These are phyloP conservation scores for Platysternon megacephalum DNA, from an alignment of 2,113 vertebrate species.

Conservation along the genomic window DNA sequence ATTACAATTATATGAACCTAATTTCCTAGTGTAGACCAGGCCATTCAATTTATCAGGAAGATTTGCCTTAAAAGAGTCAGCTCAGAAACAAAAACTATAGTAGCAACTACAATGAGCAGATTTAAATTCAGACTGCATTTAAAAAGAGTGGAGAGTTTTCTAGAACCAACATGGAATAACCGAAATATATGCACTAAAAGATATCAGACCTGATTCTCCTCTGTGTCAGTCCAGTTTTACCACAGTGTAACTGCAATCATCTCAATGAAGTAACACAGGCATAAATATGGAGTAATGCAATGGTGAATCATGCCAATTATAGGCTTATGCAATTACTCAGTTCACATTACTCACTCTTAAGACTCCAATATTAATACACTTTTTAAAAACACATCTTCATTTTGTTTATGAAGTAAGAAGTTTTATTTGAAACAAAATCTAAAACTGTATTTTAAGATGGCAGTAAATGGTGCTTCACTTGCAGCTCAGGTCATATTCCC, in stretches of 20 bases:
- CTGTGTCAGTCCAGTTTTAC: not conserved
- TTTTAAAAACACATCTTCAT: too few relatives aligned
- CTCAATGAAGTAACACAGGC: not conserved
- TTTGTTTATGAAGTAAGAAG: too few relatives aligned
- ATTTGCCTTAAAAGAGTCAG: not conserved
- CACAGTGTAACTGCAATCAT: not conserved
- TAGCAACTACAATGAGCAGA: not conserved
- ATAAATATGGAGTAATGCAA: not conserved
- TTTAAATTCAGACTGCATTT: not conserved
- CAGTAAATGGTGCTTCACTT: too few relatives aligned
- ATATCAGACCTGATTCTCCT: not conserved
- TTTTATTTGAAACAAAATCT: too few relatives aligned
- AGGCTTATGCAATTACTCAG: not conserved
- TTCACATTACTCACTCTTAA: not conserved
- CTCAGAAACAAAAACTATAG: not conserved
- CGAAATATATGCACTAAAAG: not conserved
- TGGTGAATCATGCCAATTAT: not conserved
- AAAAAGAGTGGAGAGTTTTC: not conserved
- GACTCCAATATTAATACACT: too few relatives aligned
- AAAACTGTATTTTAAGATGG: too few relatives aligned
- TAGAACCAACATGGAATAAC: not conserved
- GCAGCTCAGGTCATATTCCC: too few relatives aligned
- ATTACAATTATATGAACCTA: not conserved
- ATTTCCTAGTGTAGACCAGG: not conserved
- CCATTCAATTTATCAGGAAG: not conserved